These are phyloP conservation scores for Propsilocerus akamusi DNA, from an alignment of 1,140 invertebrate species.

Conservation along the genomic window DNA sequence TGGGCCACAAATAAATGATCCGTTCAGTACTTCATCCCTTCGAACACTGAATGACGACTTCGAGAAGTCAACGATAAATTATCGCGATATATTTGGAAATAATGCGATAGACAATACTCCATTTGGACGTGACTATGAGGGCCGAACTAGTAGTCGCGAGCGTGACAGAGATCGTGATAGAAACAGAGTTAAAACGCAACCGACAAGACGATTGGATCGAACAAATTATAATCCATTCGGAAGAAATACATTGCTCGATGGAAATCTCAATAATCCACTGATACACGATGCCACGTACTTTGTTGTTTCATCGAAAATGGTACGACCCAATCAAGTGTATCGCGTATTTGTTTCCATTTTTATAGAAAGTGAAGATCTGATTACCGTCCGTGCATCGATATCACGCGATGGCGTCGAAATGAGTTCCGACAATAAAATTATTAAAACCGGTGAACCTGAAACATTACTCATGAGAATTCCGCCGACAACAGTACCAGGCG, in stretches of 20 bases:
- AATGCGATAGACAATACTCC: neutral
- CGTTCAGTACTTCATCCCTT: neutral
- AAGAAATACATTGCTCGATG: neutral
- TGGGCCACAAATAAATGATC: neutral
- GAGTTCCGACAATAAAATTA: conserved; percentile 49
- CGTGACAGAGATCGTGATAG: neutral
- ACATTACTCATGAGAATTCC: conserved; percentile 69
- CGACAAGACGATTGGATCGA: neutral
- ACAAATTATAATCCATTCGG: neutral
- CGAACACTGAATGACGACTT: neutral
- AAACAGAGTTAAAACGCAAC: neutral
- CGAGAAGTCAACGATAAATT: neutral
- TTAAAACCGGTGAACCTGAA: conserved; percentile 64
- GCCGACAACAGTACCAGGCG: conserved; percentile 55
- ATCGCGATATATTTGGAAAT: neutral
- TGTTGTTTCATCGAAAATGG: conserved; percentile 66
- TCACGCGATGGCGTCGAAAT: conserved; percentile 75
- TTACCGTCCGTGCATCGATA: conserved; percentile 65
- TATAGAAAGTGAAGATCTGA: conserved; percentile 39
- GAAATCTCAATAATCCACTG: neutral
- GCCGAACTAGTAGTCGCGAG: neutral
- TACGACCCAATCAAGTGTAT: conserved; percentile 73
- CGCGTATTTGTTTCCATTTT: conserved; percentile 62
- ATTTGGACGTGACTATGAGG: neutral
- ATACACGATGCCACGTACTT: conserved; percentile 44